These are phyloP conservation scores for Mesoligia furuncula DNA, from an alignment of 2,888 invertebrate species.

Conservation along the genomic window DNA sequence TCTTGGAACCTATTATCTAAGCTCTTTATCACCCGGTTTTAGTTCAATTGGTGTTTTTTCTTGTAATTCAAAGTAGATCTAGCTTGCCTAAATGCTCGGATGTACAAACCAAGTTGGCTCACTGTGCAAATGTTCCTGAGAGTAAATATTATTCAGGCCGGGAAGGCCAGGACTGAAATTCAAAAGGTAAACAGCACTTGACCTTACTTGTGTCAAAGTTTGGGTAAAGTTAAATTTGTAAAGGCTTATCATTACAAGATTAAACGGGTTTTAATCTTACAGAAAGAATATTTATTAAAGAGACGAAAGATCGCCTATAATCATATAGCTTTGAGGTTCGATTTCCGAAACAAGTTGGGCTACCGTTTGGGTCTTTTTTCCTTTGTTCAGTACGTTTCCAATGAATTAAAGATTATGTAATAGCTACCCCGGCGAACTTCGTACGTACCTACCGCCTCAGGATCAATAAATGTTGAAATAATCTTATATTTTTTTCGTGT, in stretches of 20 bases:
- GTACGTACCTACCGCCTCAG: not conserved
- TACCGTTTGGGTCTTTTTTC: not conserved
- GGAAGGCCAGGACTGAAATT: slow-evolving; percentile 38
- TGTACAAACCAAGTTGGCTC: slow-evolving; percentile 35
- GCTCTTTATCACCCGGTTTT: slow-evolving; percentile 54
- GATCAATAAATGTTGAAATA: not conserved
- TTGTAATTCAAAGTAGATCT: slow-evolving; percentile 44
- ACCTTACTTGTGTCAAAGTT: slow-evolving; percentile 62
- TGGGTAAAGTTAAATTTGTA: slow-evolving; percentile 59
- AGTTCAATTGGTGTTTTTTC: slow-evolving; percentile 51
- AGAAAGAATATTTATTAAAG: slow-evolving; percentile 59
- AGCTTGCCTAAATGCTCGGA: slow-evolving; percentile 33
- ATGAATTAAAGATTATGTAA: not conserved
- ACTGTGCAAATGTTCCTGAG: slow-evolving; percentile 38
- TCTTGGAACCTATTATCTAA: slow-evolving; percentile 56
- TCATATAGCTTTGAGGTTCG: slow-evolving; percentile 40
- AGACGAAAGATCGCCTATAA: slow-evolving; percentile 52
- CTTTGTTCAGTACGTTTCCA: not conserved
- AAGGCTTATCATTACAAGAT: slow-evolving; percentile 64
- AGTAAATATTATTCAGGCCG: slow-evolving; percentile 51
- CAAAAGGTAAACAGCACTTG: slow-evolving; percentile 59
- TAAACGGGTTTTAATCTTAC: slow-evolving; percentile 53
- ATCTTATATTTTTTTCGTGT: not conserved
- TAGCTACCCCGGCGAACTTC: not conserved
- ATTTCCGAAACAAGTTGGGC: slow-evolving; percentile 11